Percentiles rank a stretch among this genome's conserved stretches.
Conservation (phyloP, 2,888 invertebrate species). For the Matsumyia berberina region DNA sequence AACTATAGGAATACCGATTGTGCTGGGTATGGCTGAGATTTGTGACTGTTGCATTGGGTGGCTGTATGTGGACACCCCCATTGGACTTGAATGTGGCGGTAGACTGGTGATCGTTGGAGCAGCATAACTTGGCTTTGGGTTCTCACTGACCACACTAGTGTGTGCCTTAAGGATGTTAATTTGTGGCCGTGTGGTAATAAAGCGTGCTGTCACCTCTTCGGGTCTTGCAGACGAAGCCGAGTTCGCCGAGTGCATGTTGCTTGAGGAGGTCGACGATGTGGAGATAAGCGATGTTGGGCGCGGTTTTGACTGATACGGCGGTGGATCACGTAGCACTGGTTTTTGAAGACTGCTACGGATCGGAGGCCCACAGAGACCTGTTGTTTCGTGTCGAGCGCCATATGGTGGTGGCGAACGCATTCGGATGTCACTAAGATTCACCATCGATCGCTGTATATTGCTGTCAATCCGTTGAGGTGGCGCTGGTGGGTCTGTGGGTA, state of each 20-base stretch:
- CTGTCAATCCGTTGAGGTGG: slow-evolving; percentile 90
- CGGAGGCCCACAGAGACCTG: slow-evolving; percentile 84
- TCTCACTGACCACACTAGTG: slow-evolving; percentile 88
- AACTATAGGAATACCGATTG: slow-evolving; percentile 84
- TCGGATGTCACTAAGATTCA: slow-evolving; percentile 84
- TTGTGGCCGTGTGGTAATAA: slow-evolving; percentile 91
- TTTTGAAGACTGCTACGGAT: slow-evolving; percentile 77
- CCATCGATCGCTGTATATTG: slow-evolving; percentile 84
- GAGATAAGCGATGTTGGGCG: slow-evolving; percentile 84
- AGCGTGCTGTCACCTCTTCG: slow-evolving; percentile 90
- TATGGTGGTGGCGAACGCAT: slow-evolving; percentile 88
- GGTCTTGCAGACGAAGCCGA: slow-evolving; percentile 84
- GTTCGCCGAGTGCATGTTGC: slow-evolving; percentile 84
- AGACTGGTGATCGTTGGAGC: slow-evolving; percentile 82
- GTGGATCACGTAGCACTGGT: slow-evolving; percentile 86
- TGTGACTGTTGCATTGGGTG: slow-evolving; percentile 79
- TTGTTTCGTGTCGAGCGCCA: slow-evolving; percentile 87
- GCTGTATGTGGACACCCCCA: slow-evolving; percentile 79
- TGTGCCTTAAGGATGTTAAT: slow-evolving; percentile 91
- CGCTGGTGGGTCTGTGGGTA: slow-evolving; percentile 87
- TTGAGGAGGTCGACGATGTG: slow-evolving; percentile 79
- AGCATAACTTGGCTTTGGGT: slow-evolving; percentile 87
- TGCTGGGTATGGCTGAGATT: slow-evolving; percentile 78
- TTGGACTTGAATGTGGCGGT: slow-evolving; percentile 79
- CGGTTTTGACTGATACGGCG: slow-evolving; percentile 86